A percentile compares a stretch with the other conserved stretches of the same genome.
These are phyloP conservation scores for Dryoscopus gambensis DNA, from an alignment of 2,113 vertebrate species.

Conservation along the genomic window DNA sequence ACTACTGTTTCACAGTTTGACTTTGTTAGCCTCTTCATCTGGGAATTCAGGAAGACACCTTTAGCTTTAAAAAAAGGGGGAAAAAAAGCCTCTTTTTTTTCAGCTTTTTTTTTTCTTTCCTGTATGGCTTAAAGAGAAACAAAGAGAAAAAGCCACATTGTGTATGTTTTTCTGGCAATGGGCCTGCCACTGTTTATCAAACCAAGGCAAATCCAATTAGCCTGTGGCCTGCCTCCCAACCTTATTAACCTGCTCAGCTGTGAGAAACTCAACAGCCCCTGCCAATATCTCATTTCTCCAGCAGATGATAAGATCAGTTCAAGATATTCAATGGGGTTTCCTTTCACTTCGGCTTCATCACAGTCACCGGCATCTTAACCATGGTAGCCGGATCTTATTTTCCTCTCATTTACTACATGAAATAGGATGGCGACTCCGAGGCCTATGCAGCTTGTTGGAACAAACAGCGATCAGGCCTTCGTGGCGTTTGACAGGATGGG, in stretches of 20 bases:
- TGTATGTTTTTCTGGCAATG: slow-evolving; percentile 76
- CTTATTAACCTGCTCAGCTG: slow-evolving; percentile 95
- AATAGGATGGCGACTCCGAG: slow-evolving; percentile 81
- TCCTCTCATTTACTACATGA: slow-evolving; percentile 75
- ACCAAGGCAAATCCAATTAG: slow-evolving; percentile 98
- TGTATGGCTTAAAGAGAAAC: slow-evolving; percentile 45
- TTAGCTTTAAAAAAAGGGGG: not conserved
- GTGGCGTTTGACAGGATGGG: slow-evolving; percentile 81
- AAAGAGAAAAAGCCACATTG: slow-evolving; percentile 52
- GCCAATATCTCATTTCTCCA: slow-evolving; percentile 98
- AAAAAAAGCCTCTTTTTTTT: not conserved
- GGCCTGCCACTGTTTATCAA: slow-evolving; percentile 90
- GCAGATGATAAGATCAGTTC: slow-evolving; percentile 91
- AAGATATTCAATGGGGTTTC: slow-evolving; percentile 85
- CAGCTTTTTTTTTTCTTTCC: not conserved
- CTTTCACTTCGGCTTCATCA: slow-evolving; percentile 82
- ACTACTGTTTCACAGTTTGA: slow-evolving; percentile 65
- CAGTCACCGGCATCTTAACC: slow-evolving; percentile 76
- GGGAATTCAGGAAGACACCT: slow-evolving; percentile 67
- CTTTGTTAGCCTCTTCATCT: slow-evolving; percentile 33
- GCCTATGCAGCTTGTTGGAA: slow-evolving; percentile 77
- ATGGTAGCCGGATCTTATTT: slow-evolving; percentile 73
- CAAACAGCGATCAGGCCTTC: slow-evolving; percentile 79
- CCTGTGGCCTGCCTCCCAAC: slow-evolving; percentile 88
- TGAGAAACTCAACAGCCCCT: slow-evolving; percentile 86